A percentile compares a stretch with the other conserved stretches of the same genome.
Conservation (phyloP, 2,113 vertebrate genomes). For the Syngnathus floridae region DNA sequence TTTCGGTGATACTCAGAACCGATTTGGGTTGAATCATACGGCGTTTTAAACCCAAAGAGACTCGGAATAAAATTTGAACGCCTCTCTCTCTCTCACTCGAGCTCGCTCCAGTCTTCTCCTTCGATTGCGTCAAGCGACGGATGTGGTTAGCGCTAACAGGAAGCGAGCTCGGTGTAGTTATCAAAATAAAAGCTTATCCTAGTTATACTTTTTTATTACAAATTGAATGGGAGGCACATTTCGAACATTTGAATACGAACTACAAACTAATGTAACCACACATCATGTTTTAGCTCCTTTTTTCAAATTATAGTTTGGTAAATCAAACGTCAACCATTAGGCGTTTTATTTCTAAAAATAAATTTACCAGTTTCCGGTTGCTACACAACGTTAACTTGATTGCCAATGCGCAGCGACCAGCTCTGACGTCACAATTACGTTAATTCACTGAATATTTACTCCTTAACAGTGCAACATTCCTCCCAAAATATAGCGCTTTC, state of each 20-base stretch:
- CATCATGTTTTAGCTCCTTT: neutral
- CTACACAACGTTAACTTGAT: slow-evolving; percentile 9
- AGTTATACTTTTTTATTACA: neutral
- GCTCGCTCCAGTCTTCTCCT: slow-evolving; percentile 4
- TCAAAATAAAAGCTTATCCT: slow-evolving; percentile 26
- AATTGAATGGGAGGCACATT: no score
- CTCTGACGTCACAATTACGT: slow-evolving; percentile 60
- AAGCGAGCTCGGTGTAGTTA: neutral
- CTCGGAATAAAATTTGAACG: slow-evolving; percentile 23
- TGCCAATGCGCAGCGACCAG: slow-evolving; percentile 42
- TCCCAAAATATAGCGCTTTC: neutral
- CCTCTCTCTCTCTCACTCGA: slow-evolving; percentile 15
- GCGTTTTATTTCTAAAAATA: slow-evolving; percentile 22
- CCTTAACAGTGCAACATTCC: slow-evolving; percentile 10
- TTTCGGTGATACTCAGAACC: neutral
- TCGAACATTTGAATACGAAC: neutral
- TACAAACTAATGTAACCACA: neutral
- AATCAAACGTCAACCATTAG: neutral
- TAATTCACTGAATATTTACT: slow-evolving; percentile 38
- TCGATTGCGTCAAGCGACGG: slow-evolving; percentile 28
- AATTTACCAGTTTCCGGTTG: slow-evolving; percentile 18
- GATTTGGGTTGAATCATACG: slow-evolving; percentile 1
- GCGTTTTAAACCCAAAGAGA: slow-evolving; percentile 6
- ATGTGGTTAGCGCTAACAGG: neutral
- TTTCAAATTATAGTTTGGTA: neutral